These are phyloP conservation scores for Syngnathus scovelli DNA, from an alignment of 2,113 vertebrate genomes.

Conservation along the genomic window DNA sequence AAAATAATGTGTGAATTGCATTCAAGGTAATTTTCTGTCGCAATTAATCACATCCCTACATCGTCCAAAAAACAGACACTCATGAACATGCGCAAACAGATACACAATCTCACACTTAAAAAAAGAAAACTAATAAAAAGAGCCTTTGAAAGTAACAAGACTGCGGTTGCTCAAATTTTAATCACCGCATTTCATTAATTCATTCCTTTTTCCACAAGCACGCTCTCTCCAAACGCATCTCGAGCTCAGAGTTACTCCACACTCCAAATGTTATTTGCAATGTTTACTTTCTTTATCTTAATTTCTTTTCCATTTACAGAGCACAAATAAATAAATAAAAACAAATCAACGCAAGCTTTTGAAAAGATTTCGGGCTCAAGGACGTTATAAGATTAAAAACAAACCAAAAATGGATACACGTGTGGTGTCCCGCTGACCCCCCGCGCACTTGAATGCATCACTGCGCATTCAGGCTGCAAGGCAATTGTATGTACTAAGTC, in stretches of 20 bases:
- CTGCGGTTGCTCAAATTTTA: constrained; percentile 46
- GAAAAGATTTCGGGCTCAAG: constrained; percentile 1
- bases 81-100: background rate
- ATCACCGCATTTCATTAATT: constrained; percentile 52
- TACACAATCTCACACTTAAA: too few relatives aligned
- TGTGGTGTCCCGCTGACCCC: background rate
- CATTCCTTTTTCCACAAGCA: constrained; percentile 34
- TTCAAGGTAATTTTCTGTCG: constrained; percentile 14
- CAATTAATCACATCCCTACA: constrained; percentile 6
- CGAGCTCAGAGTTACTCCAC: constrained; percentile 2
- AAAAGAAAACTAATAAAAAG: constrained; percentile 34
- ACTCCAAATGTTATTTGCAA: constrained; percentile 12
- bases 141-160: constrained; percentile 41
- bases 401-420: background rate
- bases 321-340: background rate
- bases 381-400: background rate
- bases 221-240: background rate
- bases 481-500: background rate
- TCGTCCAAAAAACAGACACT: constrained; percentile 2
- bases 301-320: background rate
- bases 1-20: background rate
- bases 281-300: background rate
- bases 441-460: background rate
- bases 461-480: constrained; percentile 2
- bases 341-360: background rate